These are phyloP conservation scores for Acanthaster planci DNA, from an alignment of 35 echinoderm and acorn worm species.

Conservation along the genomic window DNA sequence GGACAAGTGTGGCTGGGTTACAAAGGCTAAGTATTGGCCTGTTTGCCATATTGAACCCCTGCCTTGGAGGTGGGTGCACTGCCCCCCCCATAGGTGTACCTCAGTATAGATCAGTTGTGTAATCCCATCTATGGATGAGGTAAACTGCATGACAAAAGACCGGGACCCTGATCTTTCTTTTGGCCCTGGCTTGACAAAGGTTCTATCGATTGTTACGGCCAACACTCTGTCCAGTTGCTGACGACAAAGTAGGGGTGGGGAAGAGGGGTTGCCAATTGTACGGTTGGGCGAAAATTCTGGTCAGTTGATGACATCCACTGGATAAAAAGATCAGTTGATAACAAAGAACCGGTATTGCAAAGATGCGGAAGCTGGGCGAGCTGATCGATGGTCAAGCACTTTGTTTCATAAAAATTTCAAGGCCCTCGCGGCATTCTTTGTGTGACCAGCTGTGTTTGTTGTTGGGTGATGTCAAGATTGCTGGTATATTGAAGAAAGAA, in stretches of 20 bases:
- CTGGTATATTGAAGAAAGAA: no score
- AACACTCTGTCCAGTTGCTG: background rate
- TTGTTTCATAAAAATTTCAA: no score
- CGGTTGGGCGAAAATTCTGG: no score
- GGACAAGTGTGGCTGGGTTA: background rate
- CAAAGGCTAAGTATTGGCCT: background rate
- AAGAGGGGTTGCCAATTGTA: background rate
- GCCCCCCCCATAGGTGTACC: no score
- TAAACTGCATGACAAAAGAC: background rate
- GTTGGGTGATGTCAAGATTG: no score
- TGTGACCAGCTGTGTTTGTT: no score
- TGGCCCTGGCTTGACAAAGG: background rate
- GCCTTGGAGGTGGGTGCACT: no score
- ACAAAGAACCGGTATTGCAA: constrained; percentile 1
- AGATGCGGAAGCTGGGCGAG: no score
- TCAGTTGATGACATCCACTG: background rate
- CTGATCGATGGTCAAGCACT: no score
- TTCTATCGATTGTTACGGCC: background rate
- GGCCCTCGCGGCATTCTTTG: no score
- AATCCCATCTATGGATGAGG: background rate
- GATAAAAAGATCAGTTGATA: background rate
- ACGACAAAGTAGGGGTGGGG: background rate
- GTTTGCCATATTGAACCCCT: background rate
- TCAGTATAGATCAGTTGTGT: no score
- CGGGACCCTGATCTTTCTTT: constrained; percentile 7